Evolutionary conservation across 2,113 vertebrate species (phyloP).

Genomic region (Antennarius striatus): DNA sequence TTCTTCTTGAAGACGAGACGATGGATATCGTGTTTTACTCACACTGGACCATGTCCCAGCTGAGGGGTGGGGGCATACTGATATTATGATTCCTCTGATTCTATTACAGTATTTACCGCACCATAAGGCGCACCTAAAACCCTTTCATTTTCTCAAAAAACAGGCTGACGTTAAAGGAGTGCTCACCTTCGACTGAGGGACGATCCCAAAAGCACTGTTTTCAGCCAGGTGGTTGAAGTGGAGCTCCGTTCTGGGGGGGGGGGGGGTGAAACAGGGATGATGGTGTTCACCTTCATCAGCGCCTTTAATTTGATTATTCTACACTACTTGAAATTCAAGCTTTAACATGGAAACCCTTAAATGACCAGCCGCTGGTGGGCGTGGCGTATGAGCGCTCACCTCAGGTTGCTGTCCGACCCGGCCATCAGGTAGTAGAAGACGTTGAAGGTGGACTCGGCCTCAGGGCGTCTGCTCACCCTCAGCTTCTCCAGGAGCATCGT

Average conservation of each 20-base stretch:
- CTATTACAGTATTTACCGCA: too few species aligned
- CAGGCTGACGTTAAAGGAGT: not conserved
- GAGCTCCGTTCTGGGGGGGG: slow-evolving; percentile 88
- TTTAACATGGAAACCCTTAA: too few species aligned
- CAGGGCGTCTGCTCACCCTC: slow-evolving; percentile 86
- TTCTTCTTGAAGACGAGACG: too few species aligned
- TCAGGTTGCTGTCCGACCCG: slow-evolving; percentile 86
- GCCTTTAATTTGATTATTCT: too few species aligned
- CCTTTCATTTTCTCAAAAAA: not conserved
- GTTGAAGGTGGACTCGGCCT: slow-evolving; percentile 89
- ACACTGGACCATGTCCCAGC: too few species aligned
- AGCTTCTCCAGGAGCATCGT: slow-evolving; percentile 96
- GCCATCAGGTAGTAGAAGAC: slow-evolving; percentile 96
- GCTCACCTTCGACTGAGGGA: slow-evolving; percentile 86
- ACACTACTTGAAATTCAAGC: too few species aligned
- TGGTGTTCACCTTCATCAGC: too few species aligned
- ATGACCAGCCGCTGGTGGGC: not conserved
- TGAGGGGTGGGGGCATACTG: too few species aligned
- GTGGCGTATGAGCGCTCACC: slow-evolving; percentile 71
- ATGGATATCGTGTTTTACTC: too few species aligned
- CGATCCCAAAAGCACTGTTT: slow-evolving; percentile 90
- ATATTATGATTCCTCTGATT: too few species aligned
- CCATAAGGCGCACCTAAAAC: too few species aligned
- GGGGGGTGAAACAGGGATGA: not conserved
- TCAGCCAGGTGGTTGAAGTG: slow-evolving; percentile 95